Conservation (phyloP, 2,113 vertebrate species). For the Caranx melampygus region DNA sequence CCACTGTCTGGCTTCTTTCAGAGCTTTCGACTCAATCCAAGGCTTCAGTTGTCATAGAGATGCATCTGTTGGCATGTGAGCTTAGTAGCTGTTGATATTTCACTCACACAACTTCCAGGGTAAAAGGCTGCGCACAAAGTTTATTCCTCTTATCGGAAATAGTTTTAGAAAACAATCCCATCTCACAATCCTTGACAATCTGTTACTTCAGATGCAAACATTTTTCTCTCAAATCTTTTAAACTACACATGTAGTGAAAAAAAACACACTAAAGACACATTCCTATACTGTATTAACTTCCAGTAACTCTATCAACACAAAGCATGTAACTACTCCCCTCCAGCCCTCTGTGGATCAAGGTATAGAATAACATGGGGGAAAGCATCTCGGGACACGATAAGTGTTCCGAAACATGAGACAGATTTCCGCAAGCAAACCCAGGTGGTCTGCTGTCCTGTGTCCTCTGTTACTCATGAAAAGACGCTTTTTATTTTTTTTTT, state of each 20-base stretch:
- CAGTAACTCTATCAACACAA: constrained; percentile 43
- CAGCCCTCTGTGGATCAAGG: constrained; percentile 23
- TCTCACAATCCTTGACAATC: not conserved
- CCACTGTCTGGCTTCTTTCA: no score
- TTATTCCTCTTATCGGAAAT: not conserved
- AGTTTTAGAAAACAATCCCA: not conserved
- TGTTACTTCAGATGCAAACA: not conserved
- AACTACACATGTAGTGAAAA: constrained; percentile 14
- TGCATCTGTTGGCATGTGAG: not conserved
- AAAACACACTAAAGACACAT: constrained; percentile 17
- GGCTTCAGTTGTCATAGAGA: not conserved
- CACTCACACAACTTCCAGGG: not conserved
- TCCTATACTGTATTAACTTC: constrained; percentile 35
- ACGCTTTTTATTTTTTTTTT: constrained; percentile 38
- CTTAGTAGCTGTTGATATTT: constrained; percentile 6
- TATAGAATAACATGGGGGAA: constrained; percentile 61
- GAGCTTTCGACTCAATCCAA: no score
- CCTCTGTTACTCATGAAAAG: constrained; percentile 54
- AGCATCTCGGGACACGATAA: constrained; percentile 47
- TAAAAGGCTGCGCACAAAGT: not conserved
- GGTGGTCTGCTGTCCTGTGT: constrained; percentile 60
- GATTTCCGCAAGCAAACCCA: constrained; percentile 64
- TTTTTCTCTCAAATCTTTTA: not conserved
- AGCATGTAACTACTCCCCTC: constrained; percentile 21
- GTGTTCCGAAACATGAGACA: constrained; percentile 72